Conservation (phyloP, 2,113 vertebrate genomes). For the Potamarius usumacintae region DNA sequence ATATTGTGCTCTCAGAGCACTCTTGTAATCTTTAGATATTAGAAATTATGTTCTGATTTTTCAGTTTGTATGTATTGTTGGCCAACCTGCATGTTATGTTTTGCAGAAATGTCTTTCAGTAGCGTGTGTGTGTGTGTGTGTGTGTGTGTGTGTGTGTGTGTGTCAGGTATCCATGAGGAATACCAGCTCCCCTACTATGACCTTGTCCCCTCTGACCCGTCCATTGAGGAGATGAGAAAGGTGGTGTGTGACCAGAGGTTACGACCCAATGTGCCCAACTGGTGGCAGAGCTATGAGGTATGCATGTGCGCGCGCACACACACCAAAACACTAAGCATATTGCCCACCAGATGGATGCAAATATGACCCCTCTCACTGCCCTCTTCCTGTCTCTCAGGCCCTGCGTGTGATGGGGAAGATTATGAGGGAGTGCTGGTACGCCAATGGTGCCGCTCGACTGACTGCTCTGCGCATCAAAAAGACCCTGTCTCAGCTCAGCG, state of each 20-base stretch:
- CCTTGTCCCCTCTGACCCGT: constrained; percentile 92
- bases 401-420: constrained; percentile 95
- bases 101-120: background rate
- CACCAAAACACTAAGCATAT: background rate
- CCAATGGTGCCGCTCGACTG: constrained; percentile 87
- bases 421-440: constrained; percentile 97
- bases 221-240: constrained; percentile 96
- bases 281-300: constrained; percentile 98
- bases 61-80: background rate
- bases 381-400: constrained; percentile 69
- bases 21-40: no score
- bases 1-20: no score
- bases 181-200: constrained; percentile 97
- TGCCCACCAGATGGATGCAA: background rate
- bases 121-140: background rate
- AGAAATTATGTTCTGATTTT: no score
- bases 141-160: constrained; percentile 14
- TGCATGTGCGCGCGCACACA: no score
- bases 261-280: constrained; percentile 90
- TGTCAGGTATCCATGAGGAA: constrained; percentile 88
- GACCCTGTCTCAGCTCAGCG: constrained; percentile 91
- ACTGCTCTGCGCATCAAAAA: constrained; percentile 97
- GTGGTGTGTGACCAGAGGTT: constrained; percentile 93
- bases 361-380: background rate
- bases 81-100: background rate